A percentile compares a stretch with the other conserved stretches of the same genome.
Evolutionary conservation across 2,113 vertebrate genomes (phyloP).

Genomic region (Himantopus leucocephalus): DNA sequence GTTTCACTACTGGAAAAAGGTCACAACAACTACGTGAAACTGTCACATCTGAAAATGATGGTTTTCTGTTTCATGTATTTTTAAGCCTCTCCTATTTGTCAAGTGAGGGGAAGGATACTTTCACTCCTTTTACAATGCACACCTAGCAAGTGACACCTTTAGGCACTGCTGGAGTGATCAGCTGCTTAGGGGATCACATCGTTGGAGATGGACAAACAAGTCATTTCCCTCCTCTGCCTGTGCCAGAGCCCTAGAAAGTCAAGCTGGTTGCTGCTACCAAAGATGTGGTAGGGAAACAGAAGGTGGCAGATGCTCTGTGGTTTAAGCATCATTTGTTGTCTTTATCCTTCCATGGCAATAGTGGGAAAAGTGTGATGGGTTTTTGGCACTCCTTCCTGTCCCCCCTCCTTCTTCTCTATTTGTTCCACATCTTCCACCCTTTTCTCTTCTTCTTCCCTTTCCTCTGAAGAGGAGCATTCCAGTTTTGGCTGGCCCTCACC

Average conservation of each 20-base stretch:
- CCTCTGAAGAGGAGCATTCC: neutral
- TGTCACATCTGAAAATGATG: neutral
- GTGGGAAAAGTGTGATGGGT: rapidly evolving
- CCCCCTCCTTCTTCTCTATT: neutral
- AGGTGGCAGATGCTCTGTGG: neutral
- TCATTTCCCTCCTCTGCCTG: neutral
- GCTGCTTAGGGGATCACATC: neutral
- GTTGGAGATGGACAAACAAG: neutral
- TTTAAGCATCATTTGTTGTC: neutral
- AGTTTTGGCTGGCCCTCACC: neutral
- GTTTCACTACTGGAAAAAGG: neutral
- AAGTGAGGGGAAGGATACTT: neutral
- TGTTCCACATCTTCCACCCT: neutral
- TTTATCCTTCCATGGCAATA: neutral
- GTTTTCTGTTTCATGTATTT: rapidly evolving
- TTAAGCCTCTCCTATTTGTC: neutral
- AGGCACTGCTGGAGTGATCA: neutral
- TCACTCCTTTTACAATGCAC: neutral
- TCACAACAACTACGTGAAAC: neutral
- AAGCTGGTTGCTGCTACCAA: neutral
- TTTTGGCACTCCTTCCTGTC: neutral
- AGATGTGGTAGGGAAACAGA: neutral
- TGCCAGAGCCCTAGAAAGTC: neutral
- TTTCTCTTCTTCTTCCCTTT: neutral
- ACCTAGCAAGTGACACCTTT: neutral